Conservation (phyloP, 1,140 invertebrate species). For the Drosophila sproati region DNA sequence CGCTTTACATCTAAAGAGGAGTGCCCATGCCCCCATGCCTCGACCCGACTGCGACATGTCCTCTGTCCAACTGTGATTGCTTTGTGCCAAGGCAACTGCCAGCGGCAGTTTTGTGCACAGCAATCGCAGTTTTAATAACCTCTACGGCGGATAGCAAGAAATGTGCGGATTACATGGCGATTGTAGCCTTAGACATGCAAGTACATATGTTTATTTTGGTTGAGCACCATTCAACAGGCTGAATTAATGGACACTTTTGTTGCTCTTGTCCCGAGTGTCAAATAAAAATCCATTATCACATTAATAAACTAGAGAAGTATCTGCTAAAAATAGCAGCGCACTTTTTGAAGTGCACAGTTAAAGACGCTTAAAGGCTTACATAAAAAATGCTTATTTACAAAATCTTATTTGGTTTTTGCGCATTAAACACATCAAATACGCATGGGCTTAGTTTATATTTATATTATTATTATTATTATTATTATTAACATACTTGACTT, state of each 20-base stretch:
- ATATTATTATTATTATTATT: background rate
- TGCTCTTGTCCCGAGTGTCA: constrained; percentile 9
- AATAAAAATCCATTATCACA: constrained; percentile 9
- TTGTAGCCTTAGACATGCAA: constrained; percentile 19
- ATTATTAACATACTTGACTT: background rate
- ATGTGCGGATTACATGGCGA: background rate
- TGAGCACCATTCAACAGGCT: constrained; percentile 51
- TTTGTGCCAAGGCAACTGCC: constrained; percentile 19
- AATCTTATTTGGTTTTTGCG: too few species aligned
- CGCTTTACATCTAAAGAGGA: constrained; percentile 32
- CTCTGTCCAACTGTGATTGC: constrained; percentile 36
- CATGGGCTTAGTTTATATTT: background rate
- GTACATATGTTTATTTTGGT: constrained; percentile 17
- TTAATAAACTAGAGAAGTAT: background rate
- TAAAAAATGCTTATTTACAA: background rate
- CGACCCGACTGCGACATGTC: background rate
- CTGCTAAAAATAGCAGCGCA: background rate
- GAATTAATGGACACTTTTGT: constrained; percentile 2
- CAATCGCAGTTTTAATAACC: constrained; percentile 68
- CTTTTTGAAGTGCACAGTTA: background rate
- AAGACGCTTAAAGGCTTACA: background rate
- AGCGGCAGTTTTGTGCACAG: constrained; percentile 11
- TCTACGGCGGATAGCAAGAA: constrained; percentile 11
- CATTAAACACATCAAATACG: too few species aligned
- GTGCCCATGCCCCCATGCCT: constrained; percentile 4